Evolutionary conservation across 2,113 vertebrate genomes (phyloP).

Genomic region (Gobio gobio): DNA sequence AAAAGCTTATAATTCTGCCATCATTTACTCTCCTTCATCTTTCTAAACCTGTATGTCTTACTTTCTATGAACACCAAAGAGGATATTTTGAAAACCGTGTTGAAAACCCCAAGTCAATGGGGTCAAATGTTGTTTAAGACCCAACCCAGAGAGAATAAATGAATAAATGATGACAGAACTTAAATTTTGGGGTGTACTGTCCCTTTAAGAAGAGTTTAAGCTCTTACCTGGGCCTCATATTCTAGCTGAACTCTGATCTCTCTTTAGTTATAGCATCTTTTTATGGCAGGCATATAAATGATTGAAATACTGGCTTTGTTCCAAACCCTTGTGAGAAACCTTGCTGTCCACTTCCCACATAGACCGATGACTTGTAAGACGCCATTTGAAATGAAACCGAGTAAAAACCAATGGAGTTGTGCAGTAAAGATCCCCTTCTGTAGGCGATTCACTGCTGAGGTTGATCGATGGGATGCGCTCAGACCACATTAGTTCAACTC

Average conservation of each 20-base stretch:
- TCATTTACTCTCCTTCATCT: neutral
- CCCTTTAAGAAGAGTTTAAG: neutral
- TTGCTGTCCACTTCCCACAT: neutral
- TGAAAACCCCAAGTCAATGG: neutral
- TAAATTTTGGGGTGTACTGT: neutral
- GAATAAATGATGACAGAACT: too few relatives aligned
- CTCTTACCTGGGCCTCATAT: neutral
- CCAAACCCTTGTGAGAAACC: neutral
- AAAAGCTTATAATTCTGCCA: neutral
- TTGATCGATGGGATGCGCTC: neutral
- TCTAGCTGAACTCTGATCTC: slow-evolving; percentile 33
- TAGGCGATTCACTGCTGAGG: neutral
- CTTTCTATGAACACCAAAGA: neutral
- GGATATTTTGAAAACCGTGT: neutral
- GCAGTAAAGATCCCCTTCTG: neutral
- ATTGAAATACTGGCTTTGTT: neutral
- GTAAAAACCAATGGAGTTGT: neutral
- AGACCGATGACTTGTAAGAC: neutral
- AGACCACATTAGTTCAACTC: neutral
- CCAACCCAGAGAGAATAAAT: too few relatives aligned
- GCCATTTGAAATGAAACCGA: too few relatives aligned
- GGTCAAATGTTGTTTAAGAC: neutral
- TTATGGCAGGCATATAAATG: neutral
- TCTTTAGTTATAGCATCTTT: neutral
- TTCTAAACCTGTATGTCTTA: neutral